Base-by-base conservation (phyloP, 2,797 vertebrate species). In the Potorous gilbertii region DNA sequence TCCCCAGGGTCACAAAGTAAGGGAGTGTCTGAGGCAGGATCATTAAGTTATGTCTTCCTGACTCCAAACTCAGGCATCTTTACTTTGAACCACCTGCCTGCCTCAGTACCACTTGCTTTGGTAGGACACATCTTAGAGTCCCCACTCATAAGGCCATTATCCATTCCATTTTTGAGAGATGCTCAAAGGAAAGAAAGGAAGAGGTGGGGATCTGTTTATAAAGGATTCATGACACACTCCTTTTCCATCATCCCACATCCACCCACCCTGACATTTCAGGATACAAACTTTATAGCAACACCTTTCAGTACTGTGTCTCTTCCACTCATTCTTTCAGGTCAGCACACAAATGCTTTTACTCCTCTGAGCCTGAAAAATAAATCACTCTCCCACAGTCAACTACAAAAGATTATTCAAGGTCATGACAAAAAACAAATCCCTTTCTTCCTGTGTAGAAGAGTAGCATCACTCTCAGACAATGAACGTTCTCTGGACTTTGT, bases 251-350 rank as follows among this genome's bases (percentile, higher is more conserved):
- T 97, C 97, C 97, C 96, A 97, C 97, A 92, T 96, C 97, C 96
- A 24, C 98, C 98, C 93, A 98, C 98, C 56, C 95, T 98, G 98
- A 98, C 98, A 98, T 98, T 98, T 98, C 96, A 97, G 94, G 91
- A 96, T 97, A 96, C 94, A 98, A 98, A 96, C 93, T 97, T 91
- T 90, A 93, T 97, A 46, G 0, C 97, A 96, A 97, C 97, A 96
- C 97, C 55, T 97, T 96, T 97, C 91, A 96, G 96, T 3, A 18
- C 96, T 94, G 97, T 97, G 91, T 97, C 96, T 97, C 98, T 98
- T 97, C 97, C 95, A 98, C 97, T 98, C 93, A 93, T 98, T 98
- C 97, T 97, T 98, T 98, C 97, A 97, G 98, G 98, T 98, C 98
- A 98, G 91, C 87, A 96, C 94, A 52, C 96, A 98, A 98, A 98